These are phyloP conservation scores for Poeciliopsis retropinna DNA, from an alignment of 2,113 vertebrate genomes.

Conservation along the genomic window DNA sequence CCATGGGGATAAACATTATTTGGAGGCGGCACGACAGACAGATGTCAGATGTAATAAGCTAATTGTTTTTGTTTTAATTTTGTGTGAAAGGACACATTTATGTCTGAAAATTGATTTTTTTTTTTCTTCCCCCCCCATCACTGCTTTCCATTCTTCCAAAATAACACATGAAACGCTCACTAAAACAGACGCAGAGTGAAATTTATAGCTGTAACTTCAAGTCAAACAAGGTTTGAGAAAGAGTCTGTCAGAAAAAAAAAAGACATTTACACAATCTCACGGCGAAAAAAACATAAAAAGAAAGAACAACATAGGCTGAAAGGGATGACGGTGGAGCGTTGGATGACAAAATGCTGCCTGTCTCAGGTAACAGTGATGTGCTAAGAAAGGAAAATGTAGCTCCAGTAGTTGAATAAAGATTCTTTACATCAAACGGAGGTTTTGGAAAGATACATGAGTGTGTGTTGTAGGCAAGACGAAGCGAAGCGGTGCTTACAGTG, in stretches of 20 bases:
- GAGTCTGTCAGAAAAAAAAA: background rate
- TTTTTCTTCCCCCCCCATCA: too few relatives aligned
- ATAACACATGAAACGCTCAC: background rate
- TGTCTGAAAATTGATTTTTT: background rate
- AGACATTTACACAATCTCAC: background rate
- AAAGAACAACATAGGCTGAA: background rate
- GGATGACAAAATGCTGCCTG: slow-evolving; percentile 2
- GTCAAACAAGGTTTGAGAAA: background rate
- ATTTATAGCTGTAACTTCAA: background rate
- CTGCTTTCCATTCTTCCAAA: background rate
- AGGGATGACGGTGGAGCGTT: background rate
- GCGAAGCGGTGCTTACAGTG: slow-evolving; percentile 12
- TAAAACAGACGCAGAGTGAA: background rate
- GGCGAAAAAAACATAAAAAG: slow-evolving; percentile 3
- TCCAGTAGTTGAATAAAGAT: slow-evolving; percentile 29
- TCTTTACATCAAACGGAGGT: slow-evolving; percentile 47
- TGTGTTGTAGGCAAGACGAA: slow-evolving; percentile 18
- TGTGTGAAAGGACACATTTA: background rate
- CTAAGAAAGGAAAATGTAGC: slow-evolving; percentile 17
- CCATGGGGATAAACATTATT: background rate
- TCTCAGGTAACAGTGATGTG: slow-evolving; percentile 16
- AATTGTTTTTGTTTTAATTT: background rate
- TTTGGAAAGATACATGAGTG: slow-evolving; percentile 27
- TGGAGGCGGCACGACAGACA: background rate
- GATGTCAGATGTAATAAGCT: slow-evolving; percentile 8